phyloP scores from a whole-genome alignment of 2,888 invertebrate species.

The Aphrophora alni region DNA sequence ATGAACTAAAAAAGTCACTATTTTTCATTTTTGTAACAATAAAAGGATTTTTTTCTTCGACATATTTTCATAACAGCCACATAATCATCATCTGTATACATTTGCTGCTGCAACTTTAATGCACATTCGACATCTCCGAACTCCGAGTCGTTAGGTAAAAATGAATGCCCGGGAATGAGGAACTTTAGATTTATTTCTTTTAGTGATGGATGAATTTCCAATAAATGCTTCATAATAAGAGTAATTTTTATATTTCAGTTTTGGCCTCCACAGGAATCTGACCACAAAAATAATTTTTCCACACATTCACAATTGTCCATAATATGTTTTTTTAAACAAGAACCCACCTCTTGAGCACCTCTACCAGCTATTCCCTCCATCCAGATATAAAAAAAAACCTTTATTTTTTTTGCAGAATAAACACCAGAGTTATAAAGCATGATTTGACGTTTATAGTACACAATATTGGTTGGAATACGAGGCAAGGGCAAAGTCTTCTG shows the following conservation, averaged over 20 bases:
- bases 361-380: not conserved
- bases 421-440: conserved; percentile 49
- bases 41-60: conserved; percentile 35
- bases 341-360: conserved; percentile 45
- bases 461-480: conserved; percentile 47
- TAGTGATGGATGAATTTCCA: conserved; percentile 37
- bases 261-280: conserved; percentile 48
- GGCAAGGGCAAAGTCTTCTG: conserved; percentile 48
- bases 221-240: conserved; percentile 42
- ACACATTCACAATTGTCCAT: conserved; percentile 25
- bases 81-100: conserved; percentile 19
- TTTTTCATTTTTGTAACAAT: conserved; percentile 35
- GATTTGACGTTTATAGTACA: conserved; percentile 50
- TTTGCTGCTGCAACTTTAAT: conserved; percentile 37
- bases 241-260: conserved; percentile 46
- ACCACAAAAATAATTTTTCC: conserved; percentile 45
- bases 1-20: conserved; percentile 8
- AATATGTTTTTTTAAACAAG: conserved; percentile 45
- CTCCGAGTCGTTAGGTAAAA: conserved; percentile 43
- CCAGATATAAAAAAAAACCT: not conserved
- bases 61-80: conserved; percentile 28
- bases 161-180: conserved; percentile 44
- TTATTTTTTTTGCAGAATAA: conserved; percentile 46
- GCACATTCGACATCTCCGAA: conserved; percentile 45
- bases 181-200: conserved; percentile 36